These are phyloP conservation scores for Cololabis saira DNA, from an alignment of 2,113 vertebrate genomes.

Conservation along the genomic window DNA sequence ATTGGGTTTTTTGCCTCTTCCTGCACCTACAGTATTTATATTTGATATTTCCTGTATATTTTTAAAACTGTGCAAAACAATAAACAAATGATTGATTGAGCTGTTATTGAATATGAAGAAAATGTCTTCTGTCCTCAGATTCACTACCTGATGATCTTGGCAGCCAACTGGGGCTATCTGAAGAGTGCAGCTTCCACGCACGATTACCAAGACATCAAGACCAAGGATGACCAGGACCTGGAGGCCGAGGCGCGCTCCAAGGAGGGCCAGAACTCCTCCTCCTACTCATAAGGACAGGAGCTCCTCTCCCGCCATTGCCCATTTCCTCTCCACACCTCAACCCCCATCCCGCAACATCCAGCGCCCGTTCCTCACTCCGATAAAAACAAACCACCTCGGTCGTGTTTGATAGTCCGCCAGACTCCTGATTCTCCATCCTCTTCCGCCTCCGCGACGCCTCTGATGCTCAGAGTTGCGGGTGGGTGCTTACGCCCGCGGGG, in stretches of 20 bases:
- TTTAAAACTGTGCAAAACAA: too few species aligned
- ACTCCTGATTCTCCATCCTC: slow-evolving; percentile 65
- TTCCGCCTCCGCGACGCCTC: slow-evolving; percentile 35
- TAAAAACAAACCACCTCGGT: slow-evolving; percentile 60
- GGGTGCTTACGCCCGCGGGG: slow-evolving; percentile 24
- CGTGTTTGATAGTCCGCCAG: slow-evolving; percentile 54
- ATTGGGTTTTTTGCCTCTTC: too few species aligned
- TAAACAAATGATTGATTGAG: too few species aligned
- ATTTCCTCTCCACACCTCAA: slow-evolving; percentile 59
- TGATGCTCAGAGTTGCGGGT: slow-evolving; percentile 16
- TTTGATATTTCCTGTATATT: too few species aligned
- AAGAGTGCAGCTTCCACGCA: slow-evolving; percentile 97
- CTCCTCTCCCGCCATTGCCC: slow-evolving; percentile 67
- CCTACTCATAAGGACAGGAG: slow-evolving; percentile 91
- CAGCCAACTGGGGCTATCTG: slow-evolving; percentile 99
- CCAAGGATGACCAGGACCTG: slow-evolving; percentile 97
- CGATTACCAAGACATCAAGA: slow-evolving; percentile 99
- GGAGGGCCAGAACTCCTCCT: slow-evolving; percentile 99
- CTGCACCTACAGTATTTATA: too few species aligned
- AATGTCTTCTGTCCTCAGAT: slow-evolving; percentile 84
- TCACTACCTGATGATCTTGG: slow-evolving; percentile 99
- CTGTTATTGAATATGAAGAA: slow-evolving; percentile 3
- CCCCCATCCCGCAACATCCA: slow-evolving; percentile 42
- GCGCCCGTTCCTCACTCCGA: slow-evolving; percentile 21
- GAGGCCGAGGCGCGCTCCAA: slow-evolving; percentile 98